Evolutionary conservation across 2,113 vertebrate species (phyloP).

Genomic region (Cygnus buccinator): DNA sequence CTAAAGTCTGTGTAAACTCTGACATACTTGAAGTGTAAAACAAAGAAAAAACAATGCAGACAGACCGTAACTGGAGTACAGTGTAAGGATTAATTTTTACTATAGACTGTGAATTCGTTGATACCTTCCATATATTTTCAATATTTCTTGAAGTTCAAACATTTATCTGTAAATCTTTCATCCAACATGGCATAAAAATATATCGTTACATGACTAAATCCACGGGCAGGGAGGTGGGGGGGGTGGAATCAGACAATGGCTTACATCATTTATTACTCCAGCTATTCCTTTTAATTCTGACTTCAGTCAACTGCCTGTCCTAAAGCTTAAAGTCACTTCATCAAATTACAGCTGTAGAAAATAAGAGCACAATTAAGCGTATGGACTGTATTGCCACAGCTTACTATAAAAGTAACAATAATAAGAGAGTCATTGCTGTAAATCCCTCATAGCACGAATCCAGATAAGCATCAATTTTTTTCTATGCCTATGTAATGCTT

Average conservation of each 20-base stretch:
- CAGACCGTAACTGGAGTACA: not conserved
- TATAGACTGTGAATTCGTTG: not conserved
- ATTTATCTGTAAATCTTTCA: not conserved
- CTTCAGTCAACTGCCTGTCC: not conserved
- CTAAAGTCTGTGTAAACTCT: not conserved
- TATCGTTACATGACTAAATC: not conserved
- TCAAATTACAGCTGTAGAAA: not conserved
- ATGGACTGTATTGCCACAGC: not conserved
- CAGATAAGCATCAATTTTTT: not conserved
- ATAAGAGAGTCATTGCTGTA: not conserved
- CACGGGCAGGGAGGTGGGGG: no score
- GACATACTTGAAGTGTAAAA: not conserved
- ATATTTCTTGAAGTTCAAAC: not conserved
- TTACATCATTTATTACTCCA: not conserved
- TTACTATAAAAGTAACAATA: not conserved
- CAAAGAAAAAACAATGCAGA: not conserved
- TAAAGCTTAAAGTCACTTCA: not conserved
- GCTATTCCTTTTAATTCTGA: not conserved
- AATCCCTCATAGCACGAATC: not conserved
- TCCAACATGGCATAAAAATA: not conserved
- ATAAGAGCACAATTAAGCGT: not conserved
- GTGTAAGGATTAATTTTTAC: not conserved
- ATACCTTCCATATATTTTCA: not conserved
- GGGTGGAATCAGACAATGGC: not conserved
- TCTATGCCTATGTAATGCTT: not conserved